Conservation (phyloP, 2,113 vertebrate species). For the Eulemur macaco region DNA sequence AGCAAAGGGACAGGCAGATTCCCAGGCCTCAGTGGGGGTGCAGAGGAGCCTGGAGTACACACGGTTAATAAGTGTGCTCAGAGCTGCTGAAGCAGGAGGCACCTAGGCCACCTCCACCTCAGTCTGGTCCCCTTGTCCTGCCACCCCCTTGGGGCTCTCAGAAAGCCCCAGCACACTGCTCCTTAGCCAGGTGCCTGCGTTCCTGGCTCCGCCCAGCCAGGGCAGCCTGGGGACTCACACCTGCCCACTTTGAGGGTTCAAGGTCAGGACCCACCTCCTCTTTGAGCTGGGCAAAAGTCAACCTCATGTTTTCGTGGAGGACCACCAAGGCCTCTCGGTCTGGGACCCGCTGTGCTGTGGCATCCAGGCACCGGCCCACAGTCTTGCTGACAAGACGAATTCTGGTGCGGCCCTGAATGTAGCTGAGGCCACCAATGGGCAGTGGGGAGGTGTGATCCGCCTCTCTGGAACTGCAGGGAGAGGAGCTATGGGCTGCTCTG, state of each 20-base stretch:
- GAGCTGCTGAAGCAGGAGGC: neutral
- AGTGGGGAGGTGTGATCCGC: neutral
- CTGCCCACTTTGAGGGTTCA: neutral
- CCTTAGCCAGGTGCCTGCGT: neutral
- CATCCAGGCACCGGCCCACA: conserved; percentile 84
- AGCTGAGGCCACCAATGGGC: conserved; percentile 87
- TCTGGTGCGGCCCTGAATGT: conserved; percentile 84
- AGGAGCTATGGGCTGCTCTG: neutral
- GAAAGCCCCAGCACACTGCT: neutral
- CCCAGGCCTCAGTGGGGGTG: neutral
- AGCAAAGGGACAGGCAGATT: neutral
- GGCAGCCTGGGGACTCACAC: neutral
- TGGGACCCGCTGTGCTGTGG: conserved; percentile 80
- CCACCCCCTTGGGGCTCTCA: neutral
- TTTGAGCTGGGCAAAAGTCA: conserved; percentile 91
- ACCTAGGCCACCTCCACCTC: neutral
- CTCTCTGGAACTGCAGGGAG: conserved; percentile 49
- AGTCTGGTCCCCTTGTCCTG: neutral
- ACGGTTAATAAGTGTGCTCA: neutral
- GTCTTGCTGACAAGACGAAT: conserved; percentile 83
- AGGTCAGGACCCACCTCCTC: conserved; percentile 86
- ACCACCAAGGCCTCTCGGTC: conserved; percentile 88
- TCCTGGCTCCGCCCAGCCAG: neutral
- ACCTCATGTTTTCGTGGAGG: conserved; percentile 84
- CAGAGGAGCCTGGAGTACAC: neutral